phyloP scores from a whole-genome alignment of 1,140 invertebrate species.

The Nephotettix cincticeps region DNA sequence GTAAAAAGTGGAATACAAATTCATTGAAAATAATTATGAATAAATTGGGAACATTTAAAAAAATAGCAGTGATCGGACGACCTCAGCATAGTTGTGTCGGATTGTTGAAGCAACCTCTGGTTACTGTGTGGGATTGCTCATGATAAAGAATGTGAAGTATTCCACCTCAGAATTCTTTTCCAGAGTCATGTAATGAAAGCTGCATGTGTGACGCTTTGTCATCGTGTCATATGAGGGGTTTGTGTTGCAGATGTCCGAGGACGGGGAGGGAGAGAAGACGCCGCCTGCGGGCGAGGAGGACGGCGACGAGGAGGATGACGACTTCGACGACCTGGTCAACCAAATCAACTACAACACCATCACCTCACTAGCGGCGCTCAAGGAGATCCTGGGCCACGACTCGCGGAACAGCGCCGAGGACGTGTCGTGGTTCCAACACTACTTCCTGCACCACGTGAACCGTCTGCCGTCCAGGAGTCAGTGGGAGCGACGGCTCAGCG shows the following conservation, averaged over 20 bases:
- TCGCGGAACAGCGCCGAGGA: slow-evolving; percentile 60
- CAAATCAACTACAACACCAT: slow-evolving; percentile 69
- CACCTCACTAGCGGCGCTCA: slow-evolving; percentile 62
- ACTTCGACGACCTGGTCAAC: slow-evolving; percentile 63
- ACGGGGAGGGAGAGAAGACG: slow-evolving; percentile 17
- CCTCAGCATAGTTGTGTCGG: no score
- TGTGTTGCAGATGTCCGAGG: background rate
- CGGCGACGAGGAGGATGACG: slow-evolving; percentile 52
- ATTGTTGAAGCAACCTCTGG: no score
- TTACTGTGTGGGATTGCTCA: no score
- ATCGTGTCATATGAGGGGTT: no score
- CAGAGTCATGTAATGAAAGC: no score
- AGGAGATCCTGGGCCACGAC: slow-evolving; percentile 63
- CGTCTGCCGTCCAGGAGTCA: slow-evolving; percentile 55
- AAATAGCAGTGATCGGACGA: no score
- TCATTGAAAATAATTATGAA: no score
- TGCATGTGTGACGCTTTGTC: no score
- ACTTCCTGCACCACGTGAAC: slow-evolving; percentile 70
- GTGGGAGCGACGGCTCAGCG: slow-evolving; percentile 62
- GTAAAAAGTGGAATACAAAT: no score
- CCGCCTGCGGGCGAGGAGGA: slow-evolving; percentile 41
- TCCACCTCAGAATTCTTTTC: no score
- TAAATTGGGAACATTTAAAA: no score
- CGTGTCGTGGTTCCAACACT: slow-evolving; percentile 68
- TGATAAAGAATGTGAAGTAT: no score